Base-by-base conservation (phyloP, 53 echinoderm and acorn worm species). In the Patiria pectinifera region DNA sequence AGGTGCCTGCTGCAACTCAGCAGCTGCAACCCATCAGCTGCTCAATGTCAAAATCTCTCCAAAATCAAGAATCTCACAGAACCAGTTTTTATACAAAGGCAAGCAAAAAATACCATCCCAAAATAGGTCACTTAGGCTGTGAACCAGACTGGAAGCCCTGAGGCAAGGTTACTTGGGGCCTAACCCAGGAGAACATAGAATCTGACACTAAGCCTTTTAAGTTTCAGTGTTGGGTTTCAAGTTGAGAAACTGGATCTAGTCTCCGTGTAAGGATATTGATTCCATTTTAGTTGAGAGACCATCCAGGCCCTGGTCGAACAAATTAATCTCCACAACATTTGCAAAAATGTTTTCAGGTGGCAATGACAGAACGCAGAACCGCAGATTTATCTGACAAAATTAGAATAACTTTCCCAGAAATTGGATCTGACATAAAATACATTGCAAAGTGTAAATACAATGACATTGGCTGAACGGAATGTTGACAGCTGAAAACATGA, bases 11-110 rank as follows among this genome's bases (percentile, higher is more conserved):
- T 61, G 62, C 62, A 25, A 35, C 62, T 15, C 6, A 4, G 78
- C 43, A 61, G 48, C 90, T 90, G 90, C 66, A 90, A 90, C 90
- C 62, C 90, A 81, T 90, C 90, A 90, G 21, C 90, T 66, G 48
- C 69, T 63, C 78, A 75, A 76, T 86, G 86, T 75, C 85, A 86
- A 86, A 74, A 48, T 12, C 48, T 71, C 13, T 24, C 85, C n/a
- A 12, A 83, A 61, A 85, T 21, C 44, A 71, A 85, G 76, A 15
- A 48, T 76, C 49, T 48, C 19, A 35, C 63, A 59, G 45, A 60
- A 83, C 60, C 58, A 58, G 25, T 3, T 83, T 59, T 59, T 83
- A 83, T 3, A 48, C 21, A 14, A 53, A 53, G 6, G 5, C 4
- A 19, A 44, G 14, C 44, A 83, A 59, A 83, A 83, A 83, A 83